Evolutionary conservation across 2,797 vertebrate species (phyloP), one percentile per base, ranked within the genome.

Genomic region (Coccyzus lansbergi): DNA sequence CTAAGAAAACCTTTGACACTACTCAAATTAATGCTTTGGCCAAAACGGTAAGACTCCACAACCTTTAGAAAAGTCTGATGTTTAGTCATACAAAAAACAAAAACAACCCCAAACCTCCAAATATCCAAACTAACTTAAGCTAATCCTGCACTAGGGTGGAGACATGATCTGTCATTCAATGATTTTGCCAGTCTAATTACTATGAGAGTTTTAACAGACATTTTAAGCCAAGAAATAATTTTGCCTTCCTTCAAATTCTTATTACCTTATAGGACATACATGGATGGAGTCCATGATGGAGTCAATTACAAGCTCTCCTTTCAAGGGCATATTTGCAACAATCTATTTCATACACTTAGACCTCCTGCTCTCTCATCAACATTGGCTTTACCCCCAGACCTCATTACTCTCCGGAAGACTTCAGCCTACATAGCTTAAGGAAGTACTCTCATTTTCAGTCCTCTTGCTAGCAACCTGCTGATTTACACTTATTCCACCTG

Each of bases 1-100:
- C 26, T 2, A 49, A 51, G 7, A 46, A 83, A 33, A 51, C 1
- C 4, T 52, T 68, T 38, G 5, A n/a, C 13, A 12, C 8, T 72
- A 72, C 18, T 68, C n/a, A 71, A 34, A 29, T 5, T 15, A 83
- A 51, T 26, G 71, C 5, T 2, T 4, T 49, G 9, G 22, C 9
- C 59, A 83, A 86, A 48, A 22, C 0, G 0, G 25, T 24, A 64
- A 38, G 42, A 3, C 7, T 67, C 13, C 9, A 22, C 1, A 5
- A 12, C 10, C 19, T 56, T 48, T 40, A 72, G 26, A 85, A 76
- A 68, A 1, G 14, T 42, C 36, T 62, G 7, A 33, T 49, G 40
- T 53, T 58, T 44, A 70, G 19, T 7, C 42, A 62, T 21, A 4
- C 29, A 48, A 48, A 38, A 38, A 31, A 9, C n/a, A 7, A n/a